Evolutionary conservation across 2,797 vertebrate species (phyloP), one percentile per base, ranked within the genome.

Genomic region (Poeciliopsis turneri): DNA sequence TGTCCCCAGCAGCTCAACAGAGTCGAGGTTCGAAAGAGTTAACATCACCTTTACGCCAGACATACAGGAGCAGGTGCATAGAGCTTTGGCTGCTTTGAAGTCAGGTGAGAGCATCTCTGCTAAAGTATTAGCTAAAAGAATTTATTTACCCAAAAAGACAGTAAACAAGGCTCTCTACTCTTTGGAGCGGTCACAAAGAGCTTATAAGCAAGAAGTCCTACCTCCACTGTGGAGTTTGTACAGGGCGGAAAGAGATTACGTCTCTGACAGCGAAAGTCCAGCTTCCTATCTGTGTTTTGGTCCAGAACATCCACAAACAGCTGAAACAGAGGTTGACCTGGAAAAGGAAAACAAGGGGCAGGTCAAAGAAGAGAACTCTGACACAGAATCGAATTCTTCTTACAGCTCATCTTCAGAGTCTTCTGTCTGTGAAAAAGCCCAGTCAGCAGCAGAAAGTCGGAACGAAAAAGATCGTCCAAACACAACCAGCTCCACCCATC

Each of bases 141-240:
- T 98, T 2, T 83, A 49, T 13, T 73, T 92, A 13, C 92, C 92
- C 0, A 99, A 97, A 89, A 97, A 95, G 9, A 85, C 95, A 0
- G 84, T 98, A 85, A 99, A 99, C 85, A 90, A 89, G 2, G 69
- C 90, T 10, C 87, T 99, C 0, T 99, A 99, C 75, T 87, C 90
- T 11, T 95, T 99, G 12, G 87, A 90, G 8, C 72, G 1, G 1
- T 91, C 78, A 9, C 93, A 96, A 0, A 93, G 90, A 84, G 87
- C 96, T 45, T 89, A 46, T 0, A 97, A 86, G 72, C 84, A 87
- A 16, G 93, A 55, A 4, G 92, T 90, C 0, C 84, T 0, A 0
- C 97, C 97, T 0, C 98, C 98, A 0, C 74, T 94, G 90, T 99
- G 98, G 98, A 94, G 89, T 28, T 47, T 96, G 1, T 81, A 78